A percentile compares a stretch with the other conserved stretches of the same genome.
Conservation (phyloP, 2,888 invertebrate species). For the Pachycephus smyrnensis region DNA sequence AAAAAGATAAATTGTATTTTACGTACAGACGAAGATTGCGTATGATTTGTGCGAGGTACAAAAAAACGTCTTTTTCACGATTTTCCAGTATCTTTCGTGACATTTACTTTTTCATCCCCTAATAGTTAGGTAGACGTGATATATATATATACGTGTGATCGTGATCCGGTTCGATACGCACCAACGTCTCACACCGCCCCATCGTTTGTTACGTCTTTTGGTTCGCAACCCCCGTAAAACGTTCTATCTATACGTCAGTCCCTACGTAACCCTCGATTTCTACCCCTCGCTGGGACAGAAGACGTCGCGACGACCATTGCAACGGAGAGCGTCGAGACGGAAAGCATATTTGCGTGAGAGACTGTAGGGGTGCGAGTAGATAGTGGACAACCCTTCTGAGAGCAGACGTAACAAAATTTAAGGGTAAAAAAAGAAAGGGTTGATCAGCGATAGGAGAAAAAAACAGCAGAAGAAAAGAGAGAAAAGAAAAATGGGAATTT, state of each 20-base stretch:
- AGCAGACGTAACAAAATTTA: neutral
- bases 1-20: neutral
- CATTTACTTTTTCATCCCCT: neutral
- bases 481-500: neutral
- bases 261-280: neutral
- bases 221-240: neutral
- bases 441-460: neutral
- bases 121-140: neutral
- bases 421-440: neutral
- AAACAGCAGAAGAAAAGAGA: neutral
- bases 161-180: neutral
- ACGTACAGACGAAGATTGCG: neutral
- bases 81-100: neutral
- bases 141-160: neutral
- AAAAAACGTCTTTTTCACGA: neutral
- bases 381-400: neutral
- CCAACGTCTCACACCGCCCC: neutral
- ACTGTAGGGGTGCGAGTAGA: neutral
- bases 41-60: neutral
- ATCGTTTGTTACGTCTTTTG: neutral
- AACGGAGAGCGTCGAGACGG: neutral
- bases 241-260: neutral
- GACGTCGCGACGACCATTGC: neutral
- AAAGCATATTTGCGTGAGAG: neutral
- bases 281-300: neutral